Conservation (phyloP, 2,113 vertebrate genomes). For the Neopipo cinnamomea region DNA sequence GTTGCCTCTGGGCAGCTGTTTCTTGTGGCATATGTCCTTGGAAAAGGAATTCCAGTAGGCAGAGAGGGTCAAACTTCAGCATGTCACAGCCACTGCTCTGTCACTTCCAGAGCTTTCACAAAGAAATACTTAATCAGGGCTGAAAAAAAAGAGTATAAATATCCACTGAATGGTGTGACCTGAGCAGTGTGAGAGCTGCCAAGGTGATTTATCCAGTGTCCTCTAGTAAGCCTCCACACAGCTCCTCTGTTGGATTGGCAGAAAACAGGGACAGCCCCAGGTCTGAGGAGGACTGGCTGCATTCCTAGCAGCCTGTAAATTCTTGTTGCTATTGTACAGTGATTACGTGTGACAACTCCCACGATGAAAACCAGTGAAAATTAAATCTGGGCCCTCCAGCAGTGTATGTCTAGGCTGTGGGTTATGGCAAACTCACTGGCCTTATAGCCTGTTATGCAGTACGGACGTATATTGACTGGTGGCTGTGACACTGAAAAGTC, state of each 20-base stretch:
- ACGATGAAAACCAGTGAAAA: neutral
- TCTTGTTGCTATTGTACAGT: neutral
- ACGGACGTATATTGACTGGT: neutral
- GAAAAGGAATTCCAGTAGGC: neutral
- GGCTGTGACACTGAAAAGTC: neutral
- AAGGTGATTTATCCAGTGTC: neutral
- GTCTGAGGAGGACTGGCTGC: neutral
- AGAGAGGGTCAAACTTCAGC: neutral
- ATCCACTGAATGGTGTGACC: neutral
- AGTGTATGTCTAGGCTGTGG: neutral
- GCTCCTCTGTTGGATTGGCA: neutral
- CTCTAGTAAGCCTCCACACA: neutral
- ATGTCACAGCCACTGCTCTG: neutral
- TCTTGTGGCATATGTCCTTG: neutral
- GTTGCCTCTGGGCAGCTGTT: neutral
- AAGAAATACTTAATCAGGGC: neutral
- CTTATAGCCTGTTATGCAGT: neutral
- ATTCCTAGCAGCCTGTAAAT: constrained; percentile 17
- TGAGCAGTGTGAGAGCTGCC: neutral
- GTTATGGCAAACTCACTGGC: neutral
- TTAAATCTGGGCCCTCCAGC: neutral
- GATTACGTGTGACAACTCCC: neutral
- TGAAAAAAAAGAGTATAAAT: neutral
- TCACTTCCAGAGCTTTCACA: neutral
- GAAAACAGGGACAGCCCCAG: neutral